Base-by-base conservation (phyloP, 2,797 vertebrate species). In the Enteromius treurensis region DNA sequence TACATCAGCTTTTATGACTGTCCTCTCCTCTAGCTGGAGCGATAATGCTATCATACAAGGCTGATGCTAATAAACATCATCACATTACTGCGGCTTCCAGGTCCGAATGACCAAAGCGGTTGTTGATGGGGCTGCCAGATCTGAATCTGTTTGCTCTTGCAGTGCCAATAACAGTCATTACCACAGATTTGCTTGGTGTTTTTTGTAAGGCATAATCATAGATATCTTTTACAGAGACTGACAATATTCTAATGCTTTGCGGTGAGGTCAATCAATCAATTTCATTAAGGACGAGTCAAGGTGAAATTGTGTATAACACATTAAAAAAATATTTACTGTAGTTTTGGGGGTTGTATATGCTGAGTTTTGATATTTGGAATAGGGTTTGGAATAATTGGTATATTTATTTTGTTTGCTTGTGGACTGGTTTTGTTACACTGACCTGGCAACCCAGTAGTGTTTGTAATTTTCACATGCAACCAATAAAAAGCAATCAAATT, bases 1-100 rank as follows among this genome's bases (percentile, higher is more conserved):
- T 51, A 51, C n/a, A 23, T 65, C 10, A 51, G 42, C 45, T 49
- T 65, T 74, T 74, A 55, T 29, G 78, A 49, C 40, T 34, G 68
- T 67, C 60, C 32, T 40, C n/a, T 53, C 47, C 29, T 75, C 32
- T 55, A 51, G 32, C 21, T 37, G 32, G 40, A 42, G n/a, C 34
- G 23, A 32, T 19, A 65, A 51, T 65, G 58, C 14, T 23, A 75
- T 76, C 34, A n/a, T 6, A n/a, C n/a, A 76, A 29, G 23, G 17
- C 34, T 32, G n/a, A 23, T 55, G 11, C 17, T 82, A 55, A 67
- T n/a, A 82, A 77, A 77, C 23, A 40, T 45, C 13, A 45, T 3
- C 17, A 5, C 4, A 76, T 32, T 55, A 58, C 23, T 58, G 47
- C 0, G 4, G 47, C 58, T n/a, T 68, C 11, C n/a, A 29, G n/a